Evolutionary conservation across 2,888 invertebrate species (phyloP).

Genomic region (Caenorhabditis sp.): DNA sequence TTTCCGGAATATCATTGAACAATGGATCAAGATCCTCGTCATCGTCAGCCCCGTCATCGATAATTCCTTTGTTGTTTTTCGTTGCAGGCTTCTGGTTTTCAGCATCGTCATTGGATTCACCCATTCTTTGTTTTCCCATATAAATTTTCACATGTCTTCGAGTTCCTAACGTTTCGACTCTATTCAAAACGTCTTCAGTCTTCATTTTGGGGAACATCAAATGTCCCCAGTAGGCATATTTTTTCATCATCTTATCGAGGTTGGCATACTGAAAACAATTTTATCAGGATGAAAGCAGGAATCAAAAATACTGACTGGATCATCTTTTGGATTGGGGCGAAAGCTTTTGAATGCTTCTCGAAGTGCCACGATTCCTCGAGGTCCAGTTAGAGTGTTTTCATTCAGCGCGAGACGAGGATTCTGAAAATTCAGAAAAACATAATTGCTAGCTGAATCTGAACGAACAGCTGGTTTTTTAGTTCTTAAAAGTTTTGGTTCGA

Average conservation of each 20-base stretch:
- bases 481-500: conserved; percentile 37
- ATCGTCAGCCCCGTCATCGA: conserved; percentile 55
- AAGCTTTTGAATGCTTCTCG: conserved; percentile 61
- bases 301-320: conserved; percentile 64
- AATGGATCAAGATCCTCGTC: conserved; percentile 33
- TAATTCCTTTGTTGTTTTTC: conserved; percentile 35
- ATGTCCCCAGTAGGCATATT: conserved; percentile 72
- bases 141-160: conserved; percentile 64
- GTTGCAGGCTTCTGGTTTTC: conserved; percentile 19
- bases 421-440: conserved; percentile 16
- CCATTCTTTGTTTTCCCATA: conserved; percentile 31
- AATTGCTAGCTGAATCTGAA: not conserved
- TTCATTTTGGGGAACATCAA: conserved; percentile 71
- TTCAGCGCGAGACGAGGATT: conserved; percentile 66
- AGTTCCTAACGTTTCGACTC: conserved; percentile 72
- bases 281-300: too few species aligned
- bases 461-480: conserved; percentile 37
- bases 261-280: conserved; percentile 66
- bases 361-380: conserved; percentile 66
- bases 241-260: conserved; percentile 67
- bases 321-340: conserved; percentile 65
- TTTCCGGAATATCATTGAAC: conserved; percentile 10
- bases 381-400: conserved; percentile 64
- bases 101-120: conserved; percentile 5
- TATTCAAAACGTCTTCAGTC: conserved; percentile 69